Evolutionary conservation across 2,797 vertebrate species (phyloP).

Genomic region (Darevskia nairensis): DNA sequence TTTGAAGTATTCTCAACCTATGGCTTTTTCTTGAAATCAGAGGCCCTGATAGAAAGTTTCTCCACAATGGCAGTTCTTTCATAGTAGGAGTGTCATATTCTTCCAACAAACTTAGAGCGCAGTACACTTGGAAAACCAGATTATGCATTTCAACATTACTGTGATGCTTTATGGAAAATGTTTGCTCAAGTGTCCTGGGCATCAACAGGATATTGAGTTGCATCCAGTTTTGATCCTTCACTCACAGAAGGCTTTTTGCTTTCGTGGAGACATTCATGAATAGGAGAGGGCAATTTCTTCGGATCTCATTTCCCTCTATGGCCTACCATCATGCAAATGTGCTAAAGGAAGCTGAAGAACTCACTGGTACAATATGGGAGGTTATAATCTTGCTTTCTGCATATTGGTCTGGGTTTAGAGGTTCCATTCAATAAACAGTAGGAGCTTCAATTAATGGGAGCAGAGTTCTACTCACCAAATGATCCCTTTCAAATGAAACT

Average conservation of each 20-base stretch:
- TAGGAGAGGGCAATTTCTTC: not conserved
- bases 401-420: not conserved
- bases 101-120: not conserved
- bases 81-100: not conserved
- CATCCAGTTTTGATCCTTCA: not conserved
- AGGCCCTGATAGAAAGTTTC: not conserved
- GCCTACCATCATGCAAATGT: too few species aligned
- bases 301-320: too few species aligned
- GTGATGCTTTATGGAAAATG: not conserved
- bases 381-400: not conserved
- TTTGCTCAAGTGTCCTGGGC: not conserved
- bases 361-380: too few species aligned
- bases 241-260: not conserved
- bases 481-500: not conserved
- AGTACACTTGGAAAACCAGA: not conserved
- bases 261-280: not conserved
- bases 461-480: not conserved
- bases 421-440: not conserved
- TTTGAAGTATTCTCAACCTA: not conserved
- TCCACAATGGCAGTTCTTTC: not conserved
- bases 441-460: not conserved
- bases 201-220: not conserved
- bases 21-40: not conserved
- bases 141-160: not conserved
- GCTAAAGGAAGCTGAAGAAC: too few species aligned